Evolutionary conservation across 1,140 invertebrate species (phyloP).

Genomic region (Papilio xuthus): DNA sequence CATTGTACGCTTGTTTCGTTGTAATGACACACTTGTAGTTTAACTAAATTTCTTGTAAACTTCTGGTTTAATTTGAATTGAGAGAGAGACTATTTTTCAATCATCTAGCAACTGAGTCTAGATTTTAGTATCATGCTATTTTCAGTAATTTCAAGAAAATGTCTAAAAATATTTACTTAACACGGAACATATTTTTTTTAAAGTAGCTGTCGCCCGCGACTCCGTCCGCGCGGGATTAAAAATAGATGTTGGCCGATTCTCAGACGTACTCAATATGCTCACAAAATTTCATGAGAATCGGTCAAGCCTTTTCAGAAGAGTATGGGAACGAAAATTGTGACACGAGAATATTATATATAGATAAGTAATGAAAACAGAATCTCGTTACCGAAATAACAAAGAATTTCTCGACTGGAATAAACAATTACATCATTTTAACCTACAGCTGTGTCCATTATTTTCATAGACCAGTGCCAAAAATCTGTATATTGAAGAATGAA

Average conservation of each 20-base stretch:
- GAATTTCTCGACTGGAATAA: neutral
- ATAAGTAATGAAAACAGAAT: neutral
- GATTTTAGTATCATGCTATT: neutral
- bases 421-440: slow-evolving; percentile 4
- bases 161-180: no score
- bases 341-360: no score
- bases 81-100: no score
- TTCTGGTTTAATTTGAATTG: neutral
- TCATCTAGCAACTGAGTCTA: neutral
- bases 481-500: neutral
- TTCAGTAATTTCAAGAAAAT: neutral
- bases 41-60: neutral
- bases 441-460: neutral
- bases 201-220: no score
- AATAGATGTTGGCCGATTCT: no score
- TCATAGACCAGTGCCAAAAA: slow-evolving; percentile 4
- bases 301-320: no score
- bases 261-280: no score
- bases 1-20: slow-evolving; percentile 15
- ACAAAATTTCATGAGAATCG: no score
- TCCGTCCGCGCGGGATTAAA: no score
- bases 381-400: neutral
- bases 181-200: no score
- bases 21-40: neutral
- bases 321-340: no score